Base-by-base conservation (phyloP, 2,888 invertebrate genomes). In the Amiota mariae region DNA sequence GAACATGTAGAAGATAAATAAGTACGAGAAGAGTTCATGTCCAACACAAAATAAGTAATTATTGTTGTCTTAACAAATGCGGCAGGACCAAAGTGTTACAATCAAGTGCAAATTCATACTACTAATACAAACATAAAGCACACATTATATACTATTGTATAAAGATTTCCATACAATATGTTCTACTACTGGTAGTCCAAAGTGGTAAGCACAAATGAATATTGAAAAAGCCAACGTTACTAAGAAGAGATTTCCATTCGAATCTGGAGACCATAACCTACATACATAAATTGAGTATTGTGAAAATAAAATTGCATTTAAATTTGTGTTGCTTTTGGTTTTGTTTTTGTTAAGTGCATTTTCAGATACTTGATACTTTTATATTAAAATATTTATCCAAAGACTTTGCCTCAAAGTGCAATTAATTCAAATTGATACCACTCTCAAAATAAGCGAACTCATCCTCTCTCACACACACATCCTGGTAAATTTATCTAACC, bases 61-160 rank as follows among this genome's bases (percentile, higher is more conserved):
- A 36, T 63, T 63, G 46, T 63, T 63, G 74, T 78, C 74, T 76
- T 73, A 76, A 74, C 71, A 70, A 70, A 74, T 77, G 71, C 59
- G 71, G 61, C 72, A 75, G 56, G 75, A 71, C 57, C 15, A 67
- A 13, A 24, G 18, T 18, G 13, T 13, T 18, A 18, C 24, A 61
- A 66, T 66, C 76, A 71, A 56, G 67, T 73, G 73, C 76, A 73
- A 6, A 51, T 51, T n/a, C n/a, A n/a, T n/a, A n/a, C n/a, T n/a
- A n/a, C n/a, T n/a, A n/a, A n/a, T n/a, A n/a, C n/a, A n/a, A n/a
- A 51, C 3, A n/a, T 3, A 51, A 1, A n/a, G 36, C 2, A 36
- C 8, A 6, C 36, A 36, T 2, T 6, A 6, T 24, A 24, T 1
- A 24, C 1, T 1, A 57, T n/a, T n/a, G 6, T 18, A 59, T 18